Base-by-base conservation (phyloP, 2,113 vertebrate species). In the Centropristis striata region DNA sequence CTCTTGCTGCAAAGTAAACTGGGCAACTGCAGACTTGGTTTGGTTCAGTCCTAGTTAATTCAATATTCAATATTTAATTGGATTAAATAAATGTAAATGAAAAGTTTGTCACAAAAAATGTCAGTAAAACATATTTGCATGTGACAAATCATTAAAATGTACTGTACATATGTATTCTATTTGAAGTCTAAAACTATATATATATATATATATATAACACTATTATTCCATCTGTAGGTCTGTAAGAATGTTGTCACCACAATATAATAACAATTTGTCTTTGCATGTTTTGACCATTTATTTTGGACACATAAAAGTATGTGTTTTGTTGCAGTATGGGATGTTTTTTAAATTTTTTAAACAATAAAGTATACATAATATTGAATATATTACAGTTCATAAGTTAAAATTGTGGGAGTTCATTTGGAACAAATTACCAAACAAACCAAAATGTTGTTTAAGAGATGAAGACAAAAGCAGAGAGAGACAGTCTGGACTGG, bases 1-100 rank as follows among this genome's bases (percentile, higher is more conserved):
- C 47, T 59, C n/a, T 37, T n/a, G 14, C 65, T 46, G 41, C 10
- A 59, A 68, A 70, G 51, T 50, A 27, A 64, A 78, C 69, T 39
- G 59, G 1, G 51, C 18, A 50, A 32, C n/a, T n/a, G n/a, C n/a
- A n/a, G n/a, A n/a, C n/a, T n/a, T n/a, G n/a, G n/a, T n/a, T n/a
- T n/a, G n/a, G n/a, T n/a, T n/a, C n/a, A n/a, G n/a, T n/a, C n/a
- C n/a, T n/a, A n/a, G n/a, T n/a, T n/a, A n/a, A n/a, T n/a, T 47
- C 42, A 49, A 20, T 14, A 21, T 4, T n/a, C n/a, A n/a, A n/a
- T n/a, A n/a, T n/a, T n/a, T n/a, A n/a, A n/a, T n/a, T n/a, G n/a
- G 37, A 37, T 16, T 47, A 13, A 65, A 67, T 37, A 3, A 50
- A 23, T 9, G 1, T 36, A 21, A n/a, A 47, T 15, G 3, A 36